These are phyloP conservation scores for Acrocephalus scirpaceus DNA, from an alignment of 2,797 vertebrate genomes.

Conservation along the genomic window DNA sequence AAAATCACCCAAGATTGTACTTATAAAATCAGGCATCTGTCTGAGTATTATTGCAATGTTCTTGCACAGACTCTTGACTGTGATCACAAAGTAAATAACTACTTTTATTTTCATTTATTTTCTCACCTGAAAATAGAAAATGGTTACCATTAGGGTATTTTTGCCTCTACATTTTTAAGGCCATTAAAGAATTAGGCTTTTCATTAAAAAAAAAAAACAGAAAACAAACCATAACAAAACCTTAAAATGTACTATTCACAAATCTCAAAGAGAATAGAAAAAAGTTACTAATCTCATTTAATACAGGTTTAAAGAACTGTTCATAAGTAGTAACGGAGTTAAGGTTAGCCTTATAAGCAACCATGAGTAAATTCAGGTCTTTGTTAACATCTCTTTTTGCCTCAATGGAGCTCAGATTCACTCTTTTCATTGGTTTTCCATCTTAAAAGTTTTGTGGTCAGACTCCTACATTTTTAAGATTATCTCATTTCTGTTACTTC, in stretches of 20 bases:
- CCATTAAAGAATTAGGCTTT: neutral
- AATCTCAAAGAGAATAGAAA: neutral
- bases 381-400: neutral
- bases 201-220: neutral
- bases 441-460: neutral
- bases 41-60: neutral
- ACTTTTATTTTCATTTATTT: neutral
- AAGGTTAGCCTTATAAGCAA: neutral
- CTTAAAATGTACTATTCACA: neutral
- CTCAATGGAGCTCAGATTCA: neutral
- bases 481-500: neutral
- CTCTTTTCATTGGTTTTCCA: neutral
- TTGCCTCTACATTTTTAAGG: neutral
- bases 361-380: neutral
- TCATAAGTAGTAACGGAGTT: neutral
- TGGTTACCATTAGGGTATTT: neutral
- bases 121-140: neutral
- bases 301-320: neutral
- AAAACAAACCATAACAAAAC: neutral
- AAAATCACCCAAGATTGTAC: neutral
- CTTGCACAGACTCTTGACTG: neutral
- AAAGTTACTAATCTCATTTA: neutral
- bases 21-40: neutral
- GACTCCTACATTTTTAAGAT: neutral
- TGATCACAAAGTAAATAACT: neutral